These are phyloP conservation scores for Pogonocherus hispidulus DNA, from an alignment of 2,888 invertebrate species.

Conservation along the genomic window DNA sequence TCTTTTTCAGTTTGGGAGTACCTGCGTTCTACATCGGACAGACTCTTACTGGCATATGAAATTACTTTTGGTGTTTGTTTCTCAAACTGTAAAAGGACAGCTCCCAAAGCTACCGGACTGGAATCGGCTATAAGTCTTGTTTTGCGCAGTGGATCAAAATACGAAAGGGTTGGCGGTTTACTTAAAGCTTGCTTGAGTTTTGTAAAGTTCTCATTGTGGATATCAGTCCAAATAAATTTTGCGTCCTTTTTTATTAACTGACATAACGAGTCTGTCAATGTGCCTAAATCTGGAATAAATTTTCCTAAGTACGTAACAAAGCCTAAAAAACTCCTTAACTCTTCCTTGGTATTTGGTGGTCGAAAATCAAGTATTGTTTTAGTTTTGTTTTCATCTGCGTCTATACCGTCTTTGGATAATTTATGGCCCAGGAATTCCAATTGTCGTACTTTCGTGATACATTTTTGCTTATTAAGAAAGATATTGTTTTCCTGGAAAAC, in stretches of 20 bases:
- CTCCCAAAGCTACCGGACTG: constrained; percentile 32
- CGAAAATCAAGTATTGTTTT: background rate
- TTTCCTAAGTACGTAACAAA: constrained; percentile 9
- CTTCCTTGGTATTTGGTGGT: constrained; percentile 10
- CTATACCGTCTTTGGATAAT: background rate
- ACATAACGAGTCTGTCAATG: no score
- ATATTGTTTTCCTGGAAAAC: background rate
- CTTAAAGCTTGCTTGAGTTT: no score
- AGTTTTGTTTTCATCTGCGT: constrained; percentile 11
- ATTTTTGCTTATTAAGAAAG: background rate
- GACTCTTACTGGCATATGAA: constrained; percentile 34
- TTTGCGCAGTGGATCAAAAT: background rate
- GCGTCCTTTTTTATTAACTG: no score
- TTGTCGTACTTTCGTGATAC: background rate
- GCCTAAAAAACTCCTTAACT: constrained; percentile 4
- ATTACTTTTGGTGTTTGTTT: constrained; percentile 33
- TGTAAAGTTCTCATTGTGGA: no score
- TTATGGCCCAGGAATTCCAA: background rate
- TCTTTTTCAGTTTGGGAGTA: constrained; percentile 50
- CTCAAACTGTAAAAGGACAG: constrained; percentile 6
- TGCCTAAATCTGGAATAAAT: constrained; percentile 7
- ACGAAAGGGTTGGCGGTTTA: no score
- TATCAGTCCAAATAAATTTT: no score
- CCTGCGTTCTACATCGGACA: constrained; percentile 33
- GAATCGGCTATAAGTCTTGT: constrained; percentile 36